phyloP scores from a whole-genome alignment of 2,888 invertebrate genomes.

The Oligia latruncula region DNA sequence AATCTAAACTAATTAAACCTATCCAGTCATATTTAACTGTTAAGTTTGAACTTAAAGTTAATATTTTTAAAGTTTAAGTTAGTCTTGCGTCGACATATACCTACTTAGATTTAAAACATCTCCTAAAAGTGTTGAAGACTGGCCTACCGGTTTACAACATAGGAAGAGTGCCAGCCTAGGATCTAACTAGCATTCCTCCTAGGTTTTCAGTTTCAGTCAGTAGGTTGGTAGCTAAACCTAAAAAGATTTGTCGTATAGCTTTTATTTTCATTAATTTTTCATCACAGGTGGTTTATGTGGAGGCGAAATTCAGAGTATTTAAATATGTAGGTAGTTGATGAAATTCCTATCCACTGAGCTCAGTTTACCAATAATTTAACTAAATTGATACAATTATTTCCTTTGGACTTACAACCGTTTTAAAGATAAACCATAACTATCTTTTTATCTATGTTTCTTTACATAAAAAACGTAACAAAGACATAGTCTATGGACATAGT shows the following conservation, averaged over 20 bases:
- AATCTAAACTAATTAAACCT: too few species aligned
- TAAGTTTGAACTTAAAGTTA: too few species aligned
- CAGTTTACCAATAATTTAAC: neutral
- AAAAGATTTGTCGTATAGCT: neutral
- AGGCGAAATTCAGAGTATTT: neutral
- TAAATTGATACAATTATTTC: neutral
- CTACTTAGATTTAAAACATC: neutral
- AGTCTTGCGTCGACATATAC: too few species aligned
- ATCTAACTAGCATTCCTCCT: neutral
- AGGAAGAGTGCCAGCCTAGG: neutral
- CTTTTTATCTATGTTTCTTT: neutral
- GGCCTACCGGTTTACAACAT: neutral
- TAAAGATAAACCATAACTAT: neutral
- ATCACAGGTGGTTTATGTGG: too few species aligned
- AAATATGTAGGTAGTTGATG: neutral
- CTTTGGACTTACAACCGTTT: neutral
- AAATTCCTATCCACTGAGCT: neutral
- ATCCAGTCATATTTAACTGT: too few species aligned
- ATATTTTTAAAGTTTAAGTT: too few species aligned
- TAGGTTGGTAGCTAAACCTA: neutral
- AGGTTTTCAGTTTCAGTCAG: neutral
- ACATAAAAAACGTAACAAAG: constrained; percentile 8
- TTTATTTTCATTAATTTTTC: neutral
- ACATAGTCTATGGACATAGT: neutral
- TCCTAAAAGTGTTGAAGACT: neutral